Evolutionary conservation across 2,888 invertebrate genomes (phyloP), one percentile per base, ranked within the genome.

Genomic region (Leuctra nigra): DNA sequence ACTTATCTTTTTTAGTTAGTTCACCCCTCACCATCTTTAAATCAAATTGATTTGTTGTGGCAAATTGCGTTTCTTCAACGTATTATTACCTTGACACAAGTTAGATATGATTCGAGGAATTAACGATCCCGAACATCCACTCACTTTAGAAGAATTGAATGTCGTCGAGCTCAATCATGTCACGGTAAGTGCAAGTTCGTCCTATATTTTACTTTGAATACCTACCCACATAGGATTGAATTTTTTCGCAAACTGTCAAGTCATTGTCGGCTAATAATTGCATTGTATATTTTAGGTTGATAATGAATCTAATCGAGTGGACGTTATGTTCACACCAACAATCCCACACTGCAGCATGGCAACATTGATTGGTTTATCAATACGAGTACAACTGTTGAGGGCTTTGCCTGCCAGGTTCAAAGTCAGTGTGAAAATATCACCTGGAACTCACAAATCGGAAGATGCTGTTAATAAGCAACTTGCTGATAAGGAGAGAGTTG

Each of bases 321-420:
- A 80, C 63, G 81, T 99, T 0, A 76, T 82, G 59, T 99, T 95
- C 72, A 98, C 97, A 0, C 99, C 99, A 0, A 99, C 99, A 0
- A 98, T 99, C 65, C 98, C 98, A 0, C 97, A 99, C 68, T 99
- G 99, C 68, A 95, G 95, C 65, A 95, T 98, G 96, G 98, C 98
- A 1, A 96, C 98, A 0, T 73, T 99, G 35, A 96, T 82, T 63
- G 91, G 97, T 1, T 76, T 99, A 1, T 91, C 94, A 0, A 96
- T 99, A 63, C 77, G 92, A 44, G 96, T 98, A 0, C 92, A 95
- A 69, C 75, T 99, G 4, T 75, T 96, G 22, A 77, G 97, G 59
- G 84, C 88, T 0, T 72, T 96, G 4, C 94, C 95, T 0, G 74
- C 84, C 7, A 78, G 59, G 50, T 91, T 91, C 68, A 90, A 96